phyloP scores from a whole-genome alignment of 2,888 invertebrate genomes.

The Elaeidobius kamerunicus region DNA sequence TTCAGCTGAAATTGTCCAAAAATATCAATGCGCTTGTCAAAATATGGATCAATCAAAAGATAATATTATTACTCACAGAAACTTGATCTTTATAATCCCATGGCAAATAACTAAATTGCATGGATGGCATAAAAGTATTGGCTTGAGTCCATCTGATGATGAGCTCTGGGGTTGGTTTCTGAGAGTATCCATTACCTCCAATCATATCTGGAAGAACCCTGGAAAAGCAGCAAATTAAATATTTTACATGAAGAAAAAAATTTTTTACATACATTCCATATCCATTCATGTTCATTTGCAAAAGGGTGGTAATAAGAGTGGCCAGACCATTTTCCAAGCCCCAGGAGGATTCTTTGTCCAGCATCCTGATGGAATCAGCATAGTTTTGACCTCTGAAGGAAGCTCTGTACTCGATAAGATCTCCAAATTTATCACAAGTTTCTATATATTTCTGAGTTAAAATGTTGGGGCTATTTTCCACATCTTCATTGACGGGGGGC shows the following conservation, averaged over 20 bases:
- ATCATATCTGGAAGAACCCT: conserved; percentile 78
- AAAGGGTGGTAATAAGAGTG: conserved; percentile 67
- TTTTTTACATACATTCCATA: conserved; percentile 44
- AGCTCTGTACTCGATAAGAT: conserved; percentile 66
- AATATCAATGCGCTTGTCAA: too few species aligned
- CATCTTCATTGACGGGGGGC: conserved; percentile 47
- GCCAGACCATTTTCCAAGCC: conserved; percentile 66
- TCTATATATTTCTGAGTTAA: conserved; percentile 58
- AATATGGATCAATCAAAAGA: too few species aligned
- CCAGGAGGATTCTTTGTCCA: conserved; percentile 74
- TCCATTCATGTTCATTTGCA: conserved; percentile 58
- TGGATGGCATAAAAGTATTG: conserved; percentile 71
- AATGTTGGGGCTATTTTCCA: conserved; percentile 56
- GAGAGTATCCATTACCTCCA: conserved; percentile 54
- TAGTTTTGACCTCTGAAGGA: conserved; percentile 68
- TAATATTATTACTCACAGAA: conserved; percentile 14
- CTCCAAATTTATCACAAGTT: conserved; percentile 58
- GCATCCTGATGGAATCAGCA: conserved; percentile 71
- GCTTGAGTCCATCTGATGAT: conserved; percentile 79
- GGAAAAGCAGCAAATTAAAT: conserved; percentile 9
- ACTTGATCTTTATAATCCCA: conserved; percentile 60
- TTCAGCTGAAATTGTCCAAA: too few species aligned
- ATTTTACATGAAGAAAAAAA: not conserved
- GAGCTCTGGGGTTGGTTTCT: conserved; percentile 55
- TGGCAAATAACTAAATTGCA: conserved; percentile 78